Conservation (phyloP, 2,113 vertebrate genomes). For the Syngnathus typhle region DNA sequence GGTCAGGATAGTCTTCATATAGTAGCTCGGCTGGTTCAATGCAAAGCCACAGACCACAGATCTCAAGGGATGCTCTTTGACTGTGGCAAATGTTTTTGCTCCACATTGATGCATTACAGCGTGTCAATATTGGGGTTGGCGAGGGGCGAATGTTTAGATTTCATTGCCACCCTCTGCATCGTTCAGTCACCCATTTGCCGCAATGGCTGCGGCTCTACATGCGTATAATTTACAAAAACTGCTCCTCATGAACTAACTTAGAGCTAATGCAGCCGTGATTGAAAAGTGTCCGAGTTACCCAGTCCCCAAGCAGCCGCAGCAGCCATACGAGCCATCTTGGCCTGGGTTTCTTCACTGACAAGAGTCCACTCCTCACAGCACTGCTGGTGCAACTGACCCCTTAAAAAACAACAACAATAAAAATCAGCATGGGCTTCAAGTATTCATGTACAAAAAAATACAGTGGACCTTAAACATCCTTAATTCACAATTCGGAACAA, state of each 20-base stretch:
- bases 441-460: conserved; percentile 4
- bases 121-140: conserved; percentile 42
- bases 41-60: conserved; percentile 32
- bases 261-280: neutral
- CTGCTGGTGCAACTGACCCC: conserved; percentile 97
- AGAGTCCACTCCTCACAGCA: conserved; percentile 98
- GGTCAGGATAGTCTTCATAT: conserved; percentile 3
- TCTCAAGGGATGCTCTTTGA: conserved; percentile 18
- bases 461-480: neutral
- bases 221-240: neutral
- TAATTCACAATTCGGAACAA: too few species aligned
- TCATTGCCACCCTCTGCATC: conserved; percentile 21
- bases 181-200: neutral
- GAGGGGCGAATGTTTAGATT: conserved; percentile 14
- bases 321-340: conserved; percentile 99
- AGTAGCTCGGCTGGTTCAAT: conserved; percentile 16
- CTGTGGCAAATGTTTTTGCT: conserved; percentile 35
- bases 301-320: conserved; percentile 96
- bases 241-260: neutral
- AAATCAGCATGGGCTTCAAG: conserved; percentile 16
- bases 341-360: conserved; percentile 92
- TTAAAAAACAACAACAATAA: conserved; percentile 38
- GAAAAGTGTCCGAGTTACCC: conserved; percentile 67
- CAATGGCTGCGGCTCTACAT: neutral
- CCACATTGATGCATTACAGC: conserved; percentile 31